Evolutionary conservation across 1,140 invertebrate genomes (phyloP).

Genomic region (Neodiprion fabricii): DNA sequence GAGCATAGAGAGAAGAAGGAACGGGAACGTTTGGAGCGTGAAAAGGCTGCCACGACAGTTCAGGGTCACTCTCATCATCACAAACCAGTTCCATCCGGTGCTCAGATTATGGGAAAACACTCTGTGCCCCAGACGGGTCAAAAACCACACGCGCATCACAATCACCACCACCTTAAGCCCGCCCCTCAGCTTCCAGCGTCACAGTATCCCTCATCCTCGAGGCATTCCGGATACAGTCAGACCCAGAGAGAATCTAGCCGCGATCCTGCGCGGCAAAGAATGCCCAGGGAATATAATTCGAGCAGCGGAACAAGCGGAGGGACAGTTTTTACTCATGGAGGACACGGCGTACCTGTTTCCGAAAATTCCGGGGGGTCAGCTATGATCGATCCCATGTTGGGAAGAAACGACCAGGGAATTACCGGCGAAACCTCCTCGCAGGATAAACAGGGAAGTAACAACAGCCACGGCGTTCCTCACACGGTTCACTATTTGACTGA

Average conservation of each 20-base stretch:
- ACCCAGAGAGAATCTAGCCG: conserved; percentile 43
- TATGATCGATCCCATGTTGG: neutral
- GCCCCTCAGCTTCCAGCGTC: neutral
- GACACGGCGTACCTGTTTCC: neutral
- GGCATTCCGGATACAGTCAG: conserved; percentile 26
- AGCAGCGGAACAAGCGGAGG: conserved; percentile 21
- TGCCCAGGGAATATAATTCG: conserved; percentile 42
- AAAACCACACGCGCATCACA: conserved; percentile 48
- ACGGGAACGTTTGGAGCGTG: conserved; percentile 52
- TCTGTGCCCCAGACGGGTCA: conserved; percentile 36
- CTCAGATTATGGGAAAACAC: conserved; percentile 41
- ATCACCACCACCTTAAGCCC: conserved; percentile 51
- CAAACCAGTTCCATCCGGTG: conserved; percentile 38
- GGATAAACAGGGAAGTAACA: conserved; percentile 43
- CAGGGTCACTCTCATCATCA: conserved; percentile 45
- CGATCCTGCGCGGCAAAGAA: conserved; percentile 29
- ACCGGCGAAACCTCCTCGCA: conserved; percentile 29
- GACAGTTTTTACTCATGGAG: conserved; percentile 15
- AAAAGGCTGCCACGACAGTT: conserved; percentile 29
- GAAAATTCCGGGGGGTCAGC: neutral
- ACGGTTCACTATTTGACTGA: conserved; percentile 24
- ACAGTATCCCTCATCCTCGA: neutral
- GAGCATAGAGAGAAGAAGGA: conserved; percentile 67
- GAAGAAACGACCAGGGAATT: conserved; percentile 25
- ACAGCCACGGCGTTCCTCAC: conserved; percentile 38